Evolutionary conservation across 1,140 invertebrate species (phyloP).

Genomic region (Coenobita brevimanus): DNA sequence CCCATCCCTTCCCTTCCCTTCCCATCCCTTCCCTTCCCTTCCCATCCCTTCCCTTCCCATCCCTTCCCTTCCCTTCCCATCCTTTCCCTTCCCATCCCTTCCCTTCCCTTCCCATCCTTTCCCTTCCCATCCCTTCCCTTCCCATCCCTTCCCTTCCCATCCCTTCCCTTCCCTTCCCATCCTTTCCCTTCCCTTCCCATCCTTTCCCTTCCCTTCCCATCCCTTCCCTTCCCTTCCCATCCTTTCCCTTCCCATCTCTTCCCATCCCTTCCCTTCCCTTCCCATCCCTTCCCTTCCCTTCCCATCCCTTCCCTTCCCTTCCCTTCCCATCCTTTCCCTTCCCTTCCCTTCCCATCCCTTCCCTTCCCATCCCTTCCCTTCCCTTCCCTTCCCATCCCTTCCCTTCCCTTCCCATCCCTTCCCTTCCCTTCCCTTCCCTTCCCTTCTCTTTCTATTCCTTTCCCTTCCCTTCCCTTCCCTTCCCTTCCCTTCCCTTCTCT

Average conservation of each 20-base stretch:
- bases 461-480: too few relatives aligned
- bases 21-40: slow-evolving; percentile 12
- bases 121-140: neutral
- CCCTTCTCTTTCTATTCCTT: too few relatives aligned
- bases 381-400: too few relatives aligned
- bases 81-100: neutral
- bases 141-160: neutral
- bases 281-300: neutral
- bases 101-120: neutral
- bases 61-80: neutral
- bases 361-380: too few relatives aligned
- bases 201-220: slow-evolving; percentile 6
- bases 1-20: neutral
- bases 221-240: slow-evolving; percentile 6
- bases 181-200: slow-evolving; percentile 1
- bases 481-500: too few relatives aligned
- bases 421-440: too few relatives aligned
- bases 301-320: neutral
- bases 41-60: neutral
- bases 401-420: too few relatives aligned
- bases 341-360: neutral
- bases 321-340: neutral
- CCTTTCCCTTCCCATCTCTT: neutral
- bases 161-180: too few relatives aligned
- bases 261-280: neutral